Conservation (phyloP, 2,888 invertebrate species). For the Hemistola chrysoprasaria region DNA sequence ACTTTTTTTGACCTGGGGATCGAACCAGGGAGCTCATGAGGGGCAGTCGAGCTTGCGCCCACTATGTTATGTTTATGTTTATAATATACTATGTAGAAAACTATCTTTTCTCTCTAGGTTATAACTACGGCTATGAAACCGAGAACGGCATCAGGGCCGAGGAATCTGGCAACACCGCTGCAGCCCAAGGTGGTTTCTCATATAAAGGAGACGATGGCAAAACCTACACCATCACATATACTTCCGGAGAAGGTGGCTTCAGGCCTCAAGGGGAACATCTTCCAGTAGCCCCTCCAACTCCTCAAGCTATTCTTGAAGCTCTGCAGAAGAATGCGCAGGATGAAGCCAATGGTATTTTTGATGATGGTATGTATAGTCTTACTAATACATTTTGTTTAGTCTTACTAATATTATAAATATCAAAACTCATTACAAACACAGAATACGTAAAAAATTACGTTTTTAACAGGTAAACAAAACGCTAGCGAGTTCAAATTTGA, state of each 20-base stretch:
- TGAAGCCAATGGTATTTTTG: constrained; percentile 78
- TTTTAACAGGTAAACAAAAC: too few relatives aligned
- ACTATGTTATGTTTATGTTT: too few relatives aligned
- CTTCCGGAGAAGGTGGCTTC: constrained; percentile 81
- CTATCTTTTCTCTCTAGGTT: constrained; percentile 40
- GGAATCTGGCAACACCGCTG: constrained; percentile 51
- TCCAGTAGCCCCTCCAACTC: constrained; percentile 81
- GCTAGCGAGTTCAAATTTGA: too few relatives aligned
- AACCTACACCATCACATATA: constrained; percentile 75
- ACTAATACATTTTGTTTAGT: too few relatives aligned
- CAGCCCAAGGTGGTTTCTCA: constrained; percentile 76
- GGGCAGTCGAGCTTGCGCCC: too few relatives aligned
- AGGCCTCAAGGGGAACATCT: constrained; percentile 79
- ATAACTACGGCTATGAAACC: constrained; percentile 65
- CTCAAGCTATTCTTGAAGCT: constrained; percentile 77
- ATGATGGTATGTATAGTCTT: constrained; percentile 73
- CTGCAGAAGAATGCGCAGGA: constrained; percentile 74
- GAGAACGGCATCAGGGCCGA: constrained; percentile 68
- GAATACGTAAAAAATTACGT: too few relatives aligned
- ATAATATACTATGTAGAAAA: too few relatives aligned
- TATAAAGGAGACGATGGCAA: constrained; percentile 83
- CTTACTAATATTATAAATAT: too few relatives aligned
- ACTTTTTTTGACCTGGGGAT: too few relatives aligned
- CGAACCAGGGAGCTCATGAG: too few relatives aligned
- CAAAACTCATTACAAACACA: too few relatives aligned